Percentiles rank a stretch among this genome's conserved stretches.
Evolutionary conservation across 2,888 invertebrate species (phyloP).

Genomic region (Eumerus sabulonum): DNA sequence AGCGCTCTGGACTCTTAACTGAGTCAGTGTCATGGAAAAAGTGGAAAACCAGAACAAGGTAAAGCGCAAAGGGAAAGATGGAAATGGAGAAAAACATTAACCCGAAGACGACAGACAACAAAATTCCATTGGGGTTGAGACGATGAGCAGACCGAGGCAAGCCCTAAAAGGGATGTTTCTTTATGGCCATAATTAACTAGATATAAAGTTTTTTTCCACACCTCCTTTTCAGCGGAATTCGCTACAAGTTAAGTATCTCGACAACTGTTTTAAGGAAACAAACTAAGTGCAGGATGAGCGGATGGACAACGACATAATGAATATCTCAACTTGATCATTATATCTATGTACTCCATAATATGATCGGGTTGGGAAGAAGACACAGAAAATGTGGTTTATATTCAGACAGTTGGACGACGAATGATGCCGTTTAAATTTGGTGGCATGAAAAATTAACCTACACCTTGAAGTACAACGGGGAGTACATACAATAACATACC

Average conservation of each 20-base stretch:
- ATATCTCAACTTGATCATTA: too few relatives aligned
- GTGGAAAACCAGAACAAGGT: neutral
- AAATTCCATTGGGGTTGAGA: conserved; percentile 8
- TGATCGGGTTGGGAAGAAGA: too few relatives aligned
- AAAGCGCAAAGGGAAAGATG: conserved; percentile 1
- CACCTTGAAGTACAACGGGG: too few relatives aligned
- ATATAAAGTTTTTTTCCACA: conserved; percentile 27
- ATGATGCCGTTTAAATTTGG: too few relatives aligned
- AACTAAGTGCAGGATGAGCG: neutral
- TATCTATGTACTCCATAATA: too few relatives aligned
- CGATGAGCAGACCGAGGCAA: conserved; percentile 14
- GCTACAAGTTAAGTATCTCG: neutral
- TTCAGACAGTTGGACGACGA: too few relatives aligned
- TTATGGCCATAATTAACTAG: conserved; percentile 55
- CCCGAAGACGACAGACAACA: conserved; percentile 17
- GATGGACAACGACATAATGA: conserved; percentile 6
- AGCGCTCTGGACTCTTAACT: neutral
- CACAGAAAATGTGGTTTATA: too few relatives aligned
- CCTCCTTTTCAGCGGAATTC: conserved; percentile 8
- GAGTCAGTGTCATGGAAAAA: neutral
- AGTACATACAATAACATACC: too few relatives aligned
- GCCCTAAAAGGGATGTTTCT: conserved; percentile 42
- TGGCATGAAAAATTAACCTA: too few relatives aligned
- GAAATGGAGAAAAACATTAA: conserved; percentile 1
- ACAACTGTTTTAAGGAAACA: conserved; percentile 17